A percentile compares a stretch with the other conserved stretches of the same genome.
Conservation (phyloP, 92 coral and sea anemone species). For the Bergia sp. region DNA sequence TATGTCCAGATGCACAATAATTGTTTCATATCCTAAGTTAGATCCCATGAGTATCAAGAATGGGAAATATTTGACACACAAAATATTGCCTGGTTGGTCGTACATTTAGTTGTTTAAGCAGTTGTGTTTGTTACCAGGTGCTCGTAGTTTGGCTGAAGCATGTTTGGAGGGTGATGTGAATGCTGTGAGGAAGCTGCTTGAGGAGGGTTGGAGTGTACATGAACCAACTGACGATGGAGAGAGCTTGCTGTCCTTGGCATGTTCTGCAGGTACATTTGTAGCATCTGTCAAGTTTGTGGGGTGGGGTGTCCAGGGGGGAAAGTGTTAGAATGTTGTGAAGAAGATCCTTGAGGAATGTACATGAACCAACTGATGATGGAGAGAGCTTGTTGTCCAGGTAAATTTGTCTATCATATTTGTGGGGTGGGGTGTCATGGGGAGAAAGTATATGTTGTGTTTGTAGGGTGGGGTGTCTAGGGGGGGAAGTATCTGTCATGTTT, state of each 20-base stretch:
- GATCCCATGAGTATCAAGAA: too few relatives aligned
- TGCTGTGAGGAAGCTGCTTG: conserved; percentile 91
- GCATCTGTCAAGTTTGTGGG: neutral
- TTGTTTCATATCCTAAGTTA: too few relatives aligned
- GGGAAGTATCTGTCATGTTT: neutral
- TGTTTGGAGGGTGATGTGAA: conserved; percentile 97
- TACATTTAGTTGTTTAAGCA: neutral
- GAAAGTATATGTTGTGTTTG: too few relatives aligned
- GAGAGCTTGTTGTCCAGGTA: too few relatives aligned
- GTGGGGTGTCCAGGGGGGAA: too few relatives aligned
- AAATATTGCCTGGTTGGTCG: too few relatives aligned
- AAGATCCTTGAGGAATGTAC: neutral
- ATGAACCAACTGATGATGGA: too few relatives aligned
- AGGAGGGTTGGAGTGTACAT: conserved; percentile 99
- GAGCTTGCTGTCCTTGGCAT: conserved; percentile 93
- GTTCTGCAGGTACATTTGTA: conserved; percentile 86
- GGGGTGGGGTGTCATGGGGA: too few relatives aligned
- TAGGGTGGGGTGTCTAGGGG: too few relatives aligned
- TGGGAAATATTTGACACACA: too few relatives aligned
- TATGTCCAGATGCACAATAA: too few relatives aligned
- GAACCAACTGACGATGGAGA: conserved; percentile 99
- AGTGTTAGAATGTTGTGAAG: neutral
- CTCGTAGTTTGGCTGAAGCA: conserved; percentile 96
- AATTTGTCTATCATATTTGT: neutral
- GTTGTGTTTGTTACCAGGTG: conserved; percentile 57